Base-by-base conservation (phyloP, 2,888 invertebrate species). In the Agrotis ipsilon region DNA sequence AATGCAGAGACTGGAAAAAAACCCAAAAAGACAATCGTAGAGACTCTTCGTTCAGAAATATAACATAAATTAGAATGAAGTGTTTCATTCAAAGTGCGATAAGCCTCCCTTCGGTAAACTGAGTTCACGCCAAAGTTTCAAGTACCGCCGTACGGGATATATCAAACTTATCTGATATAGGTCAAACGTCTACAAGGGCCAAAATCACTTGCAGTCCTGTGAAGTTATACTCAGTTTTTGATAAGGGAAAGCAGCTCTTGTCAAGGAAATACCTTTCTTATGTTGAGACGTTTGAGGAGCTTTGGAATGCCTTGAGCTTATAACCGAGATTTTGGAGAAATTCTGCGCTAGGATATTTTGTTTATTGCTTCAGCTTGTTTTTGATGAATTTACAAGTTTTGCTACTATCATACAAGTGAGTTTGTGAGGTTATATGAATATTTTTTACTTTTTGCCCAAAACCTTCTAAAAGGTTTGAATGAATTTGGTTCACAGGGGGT, bases 121-220 rank as follows among this genome's bases (percentile, higher is more conserved):
- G 66, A 77, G 87, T 92, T 89, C 85, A 90, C 88, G 89, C 88
- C 75, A 88, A 93, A 93, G 85, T 93, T 90, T 82, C 72, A 83
- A 84, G 88, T 86, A 88, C 88, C 81, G 54, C 89, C 89, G 89
- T 82, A 88, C 88, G 85, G 90, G 90, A 91, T 92, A 92, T 89
- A 92, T 93, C 92, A 92, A 94, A 93, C 86, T 94, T 94, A 93
- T 93, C 93, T 93, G 92, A 94, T 92, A 90, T 89, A 92, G 94
- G 93, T 92, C 91, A 85, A 90, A 90, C 84, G 90, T 89, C 91
- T 88, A 91, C 89, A 88, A 87, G 91, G 91, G 92, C 90, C 90
- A 87, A 89, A 92, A 92, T 93, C 91, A 93, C 93, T 93, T 92
- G 92, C 91, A 92, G 89, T 83, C 86, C 72, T 82, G 79, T 85